phyloP scores from a whole-genome alignment of 1,140 invertebrate genomes.

The Gryllus bimaculatus region DNA sequence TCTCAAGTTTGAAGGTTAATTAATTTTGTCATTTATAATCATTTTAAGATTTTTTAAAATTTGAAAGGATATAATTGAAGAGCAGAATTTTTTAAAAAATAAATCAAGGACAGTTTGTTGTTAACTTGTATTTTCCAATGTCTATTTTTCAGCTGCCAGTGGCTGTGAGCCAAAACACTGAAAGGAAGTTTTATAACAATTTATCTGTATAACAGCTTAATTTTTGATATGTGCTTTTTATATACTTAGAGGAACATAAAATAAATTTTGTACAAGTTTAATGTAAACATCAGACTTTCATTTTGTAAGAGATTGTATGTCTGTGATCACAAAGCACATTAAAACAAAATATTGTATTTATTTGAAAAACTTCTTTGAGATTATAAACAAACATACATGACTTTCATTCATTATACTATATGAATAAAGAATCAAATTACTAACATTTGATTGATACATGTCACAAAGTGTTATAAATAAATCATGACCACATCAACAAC shows the following conservation, averaged over 20 bases:
- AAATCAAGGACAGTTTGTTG: neutral
- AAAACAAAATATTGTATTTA: neutral
- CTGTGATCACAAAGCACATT: neutral
- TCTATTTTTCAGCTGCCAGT: neutral
- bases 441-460: neutral
- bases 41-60: neutral
- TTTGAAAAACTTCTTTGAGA: neutral
- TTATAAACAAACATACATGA: no score
- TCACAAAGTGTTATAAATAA: neutral
- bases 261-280: neutral
- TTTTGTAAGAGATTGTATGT: neutral
- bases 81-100: no score
- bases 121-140: neutral
- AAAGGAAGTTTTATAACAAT: neutral
- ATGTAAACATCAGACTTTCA: neutral
- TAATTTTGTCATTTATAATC: neutral
- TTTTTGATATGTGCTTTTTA: neutral
- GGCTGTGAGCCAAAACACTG: neutral
- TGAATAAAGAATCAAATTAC: neutral
- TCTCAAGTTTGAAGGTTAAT: neutral
- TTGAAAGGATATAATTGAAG: no score
- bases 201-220: neutral
- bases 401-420: neutral
- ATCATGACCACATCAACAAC: neutral
- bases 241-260: neutral